A percentile compares a stretch with the other conserved stretches of the same genome.
Evolutionary conservation across 2,113 vertebrate species (phyloP).

Genomic region (Lycaon pictus): DNA sequence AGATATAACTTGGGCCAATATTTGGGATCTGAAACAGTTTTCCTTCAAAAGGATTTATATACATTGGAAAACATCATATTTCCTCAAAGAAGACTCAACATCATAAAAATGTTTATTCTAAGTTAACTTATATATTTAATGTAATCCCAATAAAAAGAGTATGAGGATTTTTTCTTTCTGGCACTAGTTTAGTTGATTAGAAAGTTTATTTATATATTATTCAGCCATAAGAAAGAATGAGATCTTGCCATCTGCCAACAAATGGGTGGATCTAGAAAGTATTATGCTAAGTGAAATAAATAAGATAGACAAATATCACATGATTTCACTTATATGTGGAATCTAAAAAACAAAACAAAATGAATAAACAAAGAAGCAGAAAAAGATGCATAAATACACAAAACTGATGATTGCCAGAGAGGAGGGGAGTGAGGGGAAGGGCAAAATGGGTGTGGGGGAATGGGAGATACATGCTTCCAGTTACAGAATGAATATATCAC

Average conservation of each 20-base stretch:
- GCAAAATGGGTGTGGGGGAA: not conserved
- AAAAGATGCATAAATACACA: not conserved
- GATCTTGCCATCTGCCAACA: not conserved
- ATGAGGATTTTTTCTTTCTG: not conserved
- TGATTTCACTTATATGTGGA: not conserved
- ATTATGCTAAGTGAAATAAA: not conserved
- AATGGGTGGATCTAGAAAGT: not conserved
- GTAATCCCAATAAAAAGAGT: slow-evolving; percentile 40
- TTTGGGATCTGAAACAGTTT: not conserved
- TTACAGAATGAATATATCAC: not conserved
- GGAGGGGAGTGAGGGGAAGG: not conserved
- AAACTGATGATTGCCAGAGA: not conserved
- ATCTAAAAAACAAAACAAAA: not conserved
- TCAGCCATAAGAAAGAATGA: not conserved
- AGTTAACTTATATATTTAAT: slow-evolving; percentile 47
- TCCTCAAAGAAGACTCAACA: slow-evolving; percentile 19
- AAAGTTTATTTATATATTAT: slow-evolving; percentile 17
- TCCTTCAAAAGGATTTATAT: slow-evolving; percentile 30
- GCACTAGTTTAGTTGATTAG: slow-evolving; percentile 11
- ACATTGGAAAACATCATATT: not conserved
- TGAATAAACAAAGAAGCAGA: not conserved
- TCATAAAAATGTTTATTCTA: slow-evolving; percentile 38
- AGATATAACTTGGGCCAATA: not conserved
- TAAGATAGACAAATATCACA: not conserved
- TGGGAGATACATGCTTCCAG: not conserved